Conservation (phyloP, 2,113 vertebrate species). For the Xiphias gladius region DNA sequence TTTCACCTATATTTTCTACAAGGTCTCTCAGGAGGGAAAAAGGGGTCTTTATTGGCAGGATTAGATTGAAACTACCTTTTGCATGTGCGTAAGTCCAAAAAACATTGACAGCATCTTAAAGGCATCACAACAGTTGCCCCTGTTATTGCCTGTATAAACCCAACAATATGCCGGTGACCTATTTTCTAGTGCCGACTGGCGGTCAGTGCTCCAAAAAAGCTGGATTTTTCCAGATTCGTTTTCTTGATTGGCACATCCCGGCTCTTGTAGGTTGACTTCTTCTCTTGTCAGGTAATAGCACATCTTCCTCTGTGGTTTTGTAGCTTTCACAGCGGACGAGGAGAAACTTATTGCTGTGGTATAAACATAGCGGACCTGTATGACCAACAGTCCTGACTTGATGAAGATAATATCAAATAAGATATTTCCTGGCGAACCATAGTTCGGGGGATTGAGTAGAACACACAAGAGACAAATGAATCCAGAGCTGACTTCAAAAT, state of each 20-base stretch:
- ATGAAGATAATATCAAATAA: conserved; percentile 1
- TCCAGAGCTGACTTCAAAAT: neutral
- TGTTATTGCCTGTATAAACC: neutral
- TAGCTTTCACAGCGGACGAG: neutral
- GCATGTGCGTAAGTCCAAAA: neutral
- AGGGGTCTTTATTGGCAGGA: neutral
- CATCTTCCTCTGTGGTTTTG: conserved; percentile 28
- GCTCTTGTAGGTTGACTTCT: neutral
- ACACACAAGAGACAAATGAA: neutral
- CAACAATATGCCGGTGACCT: neutral
- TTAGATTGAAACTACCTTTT: neutral
- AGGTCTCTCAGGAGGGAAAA: conserved; percentile 50
- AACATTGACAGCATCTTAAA: neutral
- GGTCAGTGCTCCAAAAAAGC: conserved; percentile 6
- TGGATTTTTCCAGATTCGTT: neutral
- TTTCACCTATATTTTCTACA: conserved; percentile 55
- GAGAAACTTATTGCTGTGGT: neutral
- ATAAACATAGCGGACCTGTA: conserved; percentile 2
- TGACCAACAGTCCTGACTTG: neutral
- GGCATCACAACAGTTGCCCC: neutral
- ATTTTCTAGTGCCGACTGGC: neutral
- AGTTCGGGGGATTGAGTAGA: neutral
- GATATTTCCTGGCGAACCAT: neutral
- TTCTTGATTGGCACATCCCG: neutral
- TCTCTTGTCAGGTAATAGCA: neutral